Conservation (phyloP, 2,888 invertebrate genomes). For the Folsomia manolachei region DNA sequence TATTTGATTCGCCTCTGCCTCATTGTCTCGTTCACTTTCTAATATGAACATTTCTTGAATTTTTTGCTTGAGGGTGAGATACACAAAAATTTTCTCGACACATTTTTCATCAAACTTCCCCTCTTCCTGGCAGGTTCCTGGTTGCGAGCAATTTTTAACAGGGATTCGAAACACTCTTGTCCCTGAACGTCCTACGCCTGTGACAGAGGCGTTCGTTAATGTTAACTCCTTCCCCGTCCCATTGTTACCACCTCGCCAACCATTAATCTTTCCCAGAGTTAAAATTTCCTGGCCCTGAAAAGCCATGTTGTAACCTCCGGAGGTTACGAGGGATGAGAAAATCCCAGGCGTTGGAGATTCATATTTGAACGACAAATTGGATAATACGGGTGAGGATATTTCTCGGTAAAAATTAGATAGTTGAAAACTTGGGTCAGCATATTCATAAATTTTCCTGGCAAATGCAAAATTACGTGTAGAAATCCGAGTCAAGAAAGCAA, state of each 20-base stretch:
- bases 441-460: constrained; percentile 69
- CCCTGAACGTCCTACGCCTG: neutral
- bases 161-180: neutral
- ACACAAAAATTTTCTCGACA: constrained; percentile 31
- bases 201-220: neutral
- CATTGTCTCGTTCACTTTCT: neutral
- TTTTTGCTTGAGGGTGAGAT: constrained; percentile 23
- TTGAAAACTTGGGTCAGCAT: constrained; percentile 67
- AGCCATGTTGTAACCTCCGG: constrained; percentile 12
- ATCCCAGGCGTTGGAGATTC: neutral
- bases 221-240: neutral
- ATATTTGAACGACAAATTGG: constrained; percentile 53
- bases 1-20: neutral
- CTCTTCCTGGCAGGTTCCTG: neutral
- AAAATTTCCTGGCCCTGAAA: constrained; percentile 36
- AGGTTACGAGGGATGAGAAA: neutral
- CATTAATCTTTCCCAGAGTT: constrained; percentile 47
- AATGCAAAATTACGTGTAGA: constrained; percentile 67
- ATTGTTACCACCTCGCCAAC: neutral
- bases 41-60: neutral
- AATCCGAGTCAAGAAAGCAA: constrained; percentile 64
- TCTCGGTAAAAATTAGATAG: constrained; percentile 65
- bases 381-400: constrained; percentile 66
- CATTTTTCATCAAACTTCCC: constrained; percentile 50
- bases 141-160: neutral